Evolutionary conservation across 1,140 invertebrate genomes (phyloP).

Genomic region (Epicauta chinensis): DNA sequence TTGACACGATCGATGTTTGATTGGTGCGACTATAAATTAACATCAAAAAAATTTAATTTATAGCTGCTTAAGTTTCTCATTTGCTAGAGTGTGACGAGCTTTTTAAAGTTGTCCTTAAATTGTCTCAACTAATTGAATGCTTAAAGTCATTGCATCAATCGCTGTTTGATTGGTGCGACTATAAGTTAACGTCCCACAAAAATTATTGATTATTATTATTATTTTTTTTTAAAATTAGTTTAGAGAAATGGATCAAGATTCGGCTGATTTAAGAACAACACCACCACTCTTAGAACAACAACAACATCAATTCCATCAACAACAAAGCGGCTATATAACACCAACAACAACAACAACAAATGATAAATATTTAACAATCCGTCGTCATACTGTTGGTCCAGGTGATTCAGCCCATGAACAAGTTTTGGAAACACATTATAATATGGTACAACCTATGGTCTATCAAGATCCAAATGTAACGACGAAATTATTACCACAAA

Average conservation of each 20-base stretch:
- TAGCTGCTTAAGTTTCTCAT: no score
- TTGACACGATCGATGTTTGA: no score
- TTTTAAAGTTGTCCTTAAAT: no score
- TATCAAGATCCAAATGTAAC: slow-evolving; percentile 32
- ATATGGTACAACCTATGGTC: slow-evolving; percentile 33
- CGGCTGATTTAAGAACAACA: slow-evolving; percentile 46
- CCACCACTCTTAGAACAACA: slow-evolving; percentile 30
- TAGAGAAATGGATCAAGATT: slow-evolving; percentile 55
- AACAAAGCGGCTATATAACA: slow-evolving; percentile 27
- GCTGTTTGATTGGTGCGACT: no score
- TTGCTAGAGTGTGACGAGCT: no score
- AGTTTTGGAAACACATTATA: slow-evolving; percentile 49
- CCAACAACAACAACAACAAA: slow-evolving; percentile 20
- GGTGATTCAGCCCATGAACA: slow-evolving; percentile 78
- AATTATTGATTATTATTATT: slow-evolving; percentile 4
- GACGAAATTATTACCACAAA: slow-evolving; percentile 50
- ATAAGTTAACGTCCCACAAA: no score
- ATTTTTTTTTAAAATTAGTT: slow-evolving; percentile 43
- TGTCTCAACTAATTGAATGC: no score
- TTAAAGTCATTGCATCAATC: no score
- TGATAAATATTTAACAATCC: slow-evolving; percentile 45
- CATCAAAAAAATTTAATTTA: no score
- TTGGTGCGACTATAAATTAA: no score
- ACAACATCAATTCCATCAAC: slow-evolving; percentile 32
- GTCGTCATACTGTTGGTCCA: slow-evolving; percentile 89